Percentiles rank a stretch among this genome's conserved stretches.
Conservation (phyloP, 1,140 invertebrate genomes). For the Eubasilissa regina region DNA sequence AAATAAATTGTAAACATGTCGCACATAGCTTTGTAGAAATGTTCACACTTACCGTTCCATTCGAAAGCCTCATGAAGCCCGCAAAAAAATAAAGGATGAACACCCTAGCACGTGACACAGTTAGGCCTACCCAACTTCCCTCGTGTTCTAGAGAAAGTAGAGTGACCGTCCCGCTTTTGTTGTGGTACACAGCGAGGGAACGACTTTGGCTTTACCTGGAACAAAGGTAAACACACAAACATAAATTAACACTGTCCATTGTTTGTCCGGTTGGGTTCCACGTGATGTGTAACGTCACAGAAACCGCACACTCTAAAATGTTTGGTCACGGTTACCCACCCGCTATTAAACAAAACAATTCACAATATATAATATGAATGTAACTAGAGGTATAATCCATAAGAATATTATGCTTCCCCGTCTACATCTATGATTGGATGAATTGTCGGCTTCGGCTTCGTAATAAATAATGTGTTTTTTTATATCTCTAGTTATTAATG, state of each 20-base stretch:
- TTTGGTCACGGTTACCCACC: conserved; percentile 1
- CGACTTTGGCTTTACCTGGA: conserved; percentile 38
- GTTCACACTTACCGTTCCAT: no score
- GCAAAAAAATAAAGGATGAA: conserved; percentile 5
- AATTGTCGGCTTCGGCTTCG: no score
- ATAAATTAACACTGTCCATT: conserved; percentile 41
- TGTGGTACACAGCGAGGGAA: neutral
- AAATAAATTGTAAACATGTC: no score
- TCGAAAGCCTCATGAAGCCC: neutral
- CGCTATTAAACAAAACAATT: conserved; percentile 3
- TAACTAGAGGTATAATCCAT: no score
- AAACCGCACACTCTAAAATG: conserved; percentile 8
- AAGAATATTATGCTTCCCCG: no score
- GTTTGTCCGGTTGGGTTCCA: conserved; percentile 10
- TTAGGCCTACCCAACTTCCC: neutral
- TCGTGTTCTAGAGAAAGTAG: neutral
- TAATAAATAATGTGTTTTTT: no score
- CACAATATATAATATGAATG: neutral
- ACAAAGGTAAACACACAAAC: conserved; percentile 43
- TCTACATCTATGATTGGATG: no score
- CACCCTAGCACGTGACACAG: conserved; percentile 18
- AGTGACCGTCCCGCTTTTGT: conserved; percentile 12
- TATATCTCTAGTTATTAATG: no score
- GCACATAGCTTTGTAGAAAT: no score
- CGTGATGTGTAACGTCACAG: conserved; percentile 22